Evolutionary conservation across 2,113 vertebrate species (phyloP), one percentile per base, ranked within the genome.

Genomic region (Oreotrochilus melanogaster): DNA sequence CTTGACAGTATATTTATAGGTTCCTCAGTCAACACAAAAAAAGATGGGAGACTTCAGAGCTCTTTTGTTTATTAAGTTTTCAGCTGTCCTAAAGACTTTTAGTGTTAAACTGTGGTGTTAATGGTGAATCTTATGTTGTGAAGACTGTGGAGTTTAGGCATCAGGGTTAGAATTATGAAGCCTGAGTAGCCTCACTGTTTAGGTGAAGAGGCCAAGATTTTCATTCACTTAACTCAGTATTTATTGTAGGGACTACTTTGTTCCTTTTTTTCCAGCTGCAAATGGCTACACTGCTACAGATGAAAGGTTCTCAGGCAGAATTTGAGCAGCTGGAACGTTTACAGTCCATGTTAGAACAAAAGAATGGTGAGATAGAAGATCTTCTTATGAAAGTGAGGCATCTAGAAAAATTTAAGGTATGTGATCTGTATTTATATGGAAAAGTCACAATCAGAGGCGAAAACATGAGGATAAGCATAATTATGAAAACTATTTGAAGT

Each of bases 271-370:
- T 35, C 28, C 91, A 99, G 99, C 96, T 99, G 47, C 99, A 99
- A 24, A 98, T 99, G 43, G 99, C 98, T 80, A 98, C 99, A 1
- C 95, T 99, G 94, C 98, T 99, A 47, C 99, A 99, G 96, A 98
- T 99, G 43, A 99, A 98, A 93, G 98, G 99, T 6, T 98, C 98
- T 65, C 98, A 99, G 43, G 98, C 98, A 16, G 99, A 99, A 47
- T 98, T 98, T 61, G 99, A 98, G 54, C 99, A 99, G 94, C 94
- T 99, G 92, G 99, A 99, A 91, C 98, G 99, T 17, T 97, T 99
- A 30, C 98, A 99, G 93, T 98, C 98, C 1, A 99, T 99, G 98
- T 89, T 99, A 28, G 98, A 97, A 4, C 99, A 99, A 89, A 99
- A 99, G 76, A 99, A 99, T 78, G 98, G 96, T 57, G 99, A 99